phyloP scores from a whole-genome alignment of 2,888 invertebrate genomes.

The Pristionchus exspectatus region DNA sequence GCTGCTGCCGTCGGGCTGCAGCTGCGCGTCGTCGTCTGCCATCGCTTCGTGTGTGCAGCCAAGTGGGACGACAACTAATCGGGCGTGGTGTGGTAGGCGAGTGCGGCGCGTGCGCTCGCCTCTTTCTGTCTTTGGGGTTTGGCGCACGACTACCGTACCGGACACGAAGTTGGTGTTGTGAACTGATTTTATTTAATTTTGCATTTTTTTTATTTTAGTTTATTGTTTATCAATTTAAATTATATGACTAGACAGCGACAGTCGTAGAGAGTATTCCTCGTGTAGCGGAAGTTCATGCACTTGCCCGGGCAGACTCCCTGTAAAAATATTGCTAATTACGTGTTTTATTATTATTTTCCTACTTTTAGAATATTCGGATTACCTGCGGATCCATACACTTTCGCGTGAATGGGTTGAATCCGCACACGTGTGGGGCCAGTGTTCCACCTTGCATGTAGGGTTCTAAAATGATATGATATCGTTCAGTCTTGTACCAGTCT shows the following conservation, averaged over 20 bases:
- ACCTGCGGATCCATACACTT: constrained; percentile 69
- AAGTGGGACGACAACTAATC: constrained; percentile 17
- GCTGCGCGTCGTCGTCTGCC: neutral
- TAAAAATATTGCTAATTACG: neutral
- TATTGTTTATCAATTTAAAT: neutral
- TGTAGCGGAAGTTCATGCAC: constrained; percentile 75
- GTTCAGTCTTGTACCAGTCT: neutral
- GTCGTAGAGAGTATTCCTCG: constrained; percentile 72
- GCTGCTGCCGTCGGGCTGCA: neutral
- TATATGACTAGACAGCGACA: constrained; percentile 68
- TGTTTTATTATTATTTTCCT: neutral
- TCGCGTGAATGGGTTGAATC: constrained; percentile 70
- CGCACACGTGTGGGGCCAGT: constrained; percentile 68
- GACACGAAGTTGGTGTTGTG: neutral
- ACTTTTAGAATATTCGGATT: neutral
- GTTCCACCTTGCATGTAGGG: neutral
- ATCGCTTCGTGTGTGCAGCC: neutral
- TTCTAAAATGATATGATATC: neutral
- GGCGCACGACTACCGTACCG: constrained; percentile 12
- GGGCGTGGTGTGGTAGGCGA: neutral
- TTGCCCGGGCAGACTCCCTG: constrained; percentile 66
- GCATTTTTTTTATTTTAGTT: neutral
- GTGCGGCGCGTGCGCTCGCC: constrained; percentile 43
- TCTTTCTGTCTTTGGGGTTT: constrained; percentile 20
- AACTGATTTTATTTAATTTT: neutral